A percentile compares a stretch with the other conserved stretches of the same genome.
Evolutionary conservation across 2,797 vertebrate genomes (phyloP).

Genomic region (Molossus alvarezi): DNA sequence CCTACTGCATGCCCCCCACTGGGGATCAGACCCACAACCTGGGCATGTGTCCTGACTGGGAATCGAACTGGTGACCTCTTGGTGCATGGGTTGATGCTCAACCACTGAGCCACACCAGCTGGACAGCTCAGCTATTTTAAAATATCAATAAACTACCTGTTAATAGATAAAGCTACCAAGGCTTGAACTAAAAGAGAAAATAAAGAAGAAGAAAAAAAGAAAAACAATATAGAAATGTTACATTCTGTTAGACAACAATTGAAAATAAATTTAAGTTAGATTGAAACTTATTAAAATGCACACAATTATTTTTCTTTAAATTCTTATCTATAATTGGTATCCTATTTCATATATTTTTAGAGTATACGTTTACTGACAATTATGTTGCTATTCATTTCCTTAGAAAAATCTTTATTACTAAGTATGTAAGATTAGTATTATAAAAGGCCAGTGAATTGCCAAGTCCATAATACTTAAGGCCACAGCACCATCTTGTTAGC

Average conservation of each 20-base stretch:
- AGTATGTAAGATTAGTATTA: neutral
- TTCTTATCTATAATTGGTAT: neutral
- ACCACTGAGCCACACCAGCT: too few species aligned
- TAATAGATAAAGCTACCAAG: neutral
- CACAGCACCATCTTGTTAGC: neutral
- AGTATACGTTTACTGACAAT: neutral
- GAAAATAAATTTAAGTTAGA: neutral
- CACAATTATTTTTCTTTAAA: neutral
- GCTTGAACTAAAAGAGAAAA: conserved; percentile 16
- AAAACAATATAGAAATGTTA: neutral
- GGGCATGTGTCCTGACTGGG: too few species aligned
- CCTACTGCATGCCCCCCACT: too few species aligned
- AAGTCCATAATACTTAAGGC: neutral
- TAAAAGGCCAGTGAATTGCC: neutral
- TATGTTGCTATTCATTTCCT: neutral
- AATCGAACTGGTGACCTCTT: too few species aligned
- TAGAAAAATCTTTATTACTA: neutral
- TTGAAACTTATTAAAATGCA: neutral
- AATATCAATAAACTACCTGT: neutral
- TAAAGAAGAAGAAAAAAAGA: neutral
- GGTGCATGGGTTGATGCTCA: too few species aligned
- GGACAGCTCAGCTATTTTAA: conserved; percentile 24
- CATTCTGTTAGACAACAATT: neutral
- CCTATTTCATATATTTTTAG: neutral
- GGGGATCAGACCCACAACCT: too few species aligned